Evolutionary conservation across 2,888 invertebrate species (phyloP), one percentile per base, ranked within the genome.

Genomic region (Noctua janthina): DNA sequence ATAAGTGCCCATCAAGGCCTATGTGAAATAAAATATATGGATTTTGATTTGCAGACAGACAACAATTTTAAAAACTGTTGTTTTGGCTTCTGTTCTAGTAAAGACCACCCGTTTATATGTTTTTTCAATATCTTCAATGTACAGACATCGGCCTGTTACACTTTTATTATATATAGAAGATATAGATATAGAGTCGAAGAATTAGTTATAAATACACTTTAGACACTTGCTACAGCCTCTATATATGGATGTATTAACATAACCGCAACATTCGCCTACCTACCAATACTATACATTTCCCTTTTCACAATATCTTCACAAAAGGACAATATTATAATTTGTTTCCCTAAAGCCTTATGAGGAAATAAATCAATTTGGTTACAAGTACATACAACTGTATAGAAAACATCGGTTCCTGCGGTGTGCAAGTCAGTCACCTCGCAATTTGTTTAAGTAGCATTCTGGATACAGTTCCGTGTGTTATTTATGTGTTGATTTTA

Each of bases 281-380:
- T 29, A 59, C 56, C 23, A 23, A 59, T 76, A 35, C 5, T n/a
- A 49, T 17, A 78, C 4, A 15, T 51, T 62, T 15, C 73, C 29
- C 71, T 79, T 20, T 20, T 17, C 15, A 8, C 54, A 62, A 69
- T n/a, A 35, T 77, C 56, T 79, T 78, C 29, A 77, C 43, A 62
- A 69, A 78, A 69, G 59, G 80, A 75, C 68, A 77, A 77, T 80
- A 82, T 82, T 83, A 71, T 83, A 77, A 86, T 76, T 82, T 77
- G 51, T 76, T 82, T 67, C 59, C 59, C 29, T 6, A 69, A 71
- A 78, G 64, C 74, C 74, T 54, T 43, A 78, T 54, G 75, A 76
- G 46, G 79, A 84, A 89, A 87, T 90, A 88, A 87, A 89, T 88
- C 88, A 87, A 89, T 87, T 83, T 85, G 81, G 82, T 82, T 76